A percentile compares a stretch with the other conserved stretches of the same genome.
Conservation (phyloP, 1,140 invertebrate genomes). For the Rhagoletis zephyria region DNA sequence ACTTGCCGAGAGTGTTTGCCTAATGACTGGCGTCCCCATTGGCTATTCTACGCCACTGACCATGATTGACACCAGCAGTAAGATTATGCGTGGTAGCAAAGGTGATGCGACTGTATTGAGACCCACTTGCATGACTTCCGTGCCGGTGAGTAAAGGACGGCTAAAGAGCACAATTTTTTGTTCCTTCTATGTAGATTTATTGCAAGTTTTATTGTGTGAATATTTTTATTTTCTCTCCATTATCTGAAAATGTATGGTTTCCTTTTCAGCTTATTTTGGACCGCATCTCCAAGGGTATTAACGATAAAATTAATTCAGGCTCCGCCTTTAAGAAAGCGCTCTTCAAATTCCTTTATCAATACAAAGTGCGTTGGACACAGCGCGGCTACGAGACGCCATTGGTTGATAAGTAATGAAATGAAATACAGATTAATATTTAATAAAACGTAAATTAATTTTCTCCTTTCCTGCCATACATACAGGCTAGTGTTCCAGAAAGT, state of each 20-base stretch:
- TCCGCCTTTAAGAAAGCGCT: constrained; percentile 83
- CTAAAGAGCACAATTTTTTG: background rate
- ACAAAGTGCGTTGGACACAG: constrained; percentile 89
- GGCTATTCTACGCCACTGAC: constrained; percentile 97
- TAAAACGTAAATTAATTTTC: background rate
- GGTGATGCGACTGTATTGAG: constrained; percentile 92
- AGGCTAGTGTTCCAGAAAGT: constrained; percentile 85
- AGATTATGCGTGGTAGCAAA: constrained; percentile 92
- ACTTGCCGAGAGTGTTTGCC: constrained; percentile 83
- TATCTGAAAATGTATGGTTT: constrained; percentile 7
- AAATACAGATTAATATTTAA: constrained; percentile 8
- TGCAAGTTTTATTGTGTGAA: too few relatives aligned
- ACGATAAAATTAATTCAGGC: constrained; percentile 88
- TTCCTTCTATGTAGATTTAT: background rate
- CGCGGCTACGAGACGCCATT: constrained; percentile 89
- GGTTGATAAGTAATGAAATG: constrained; percentile 78
- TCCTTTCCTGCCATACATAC: constrained; percentile 61
- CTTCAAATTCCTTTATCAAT: constrained; percentile 93
- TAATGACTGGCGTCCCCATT: constrained; percentile 90
- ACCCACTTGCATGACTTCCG: constrained; percentile 95
- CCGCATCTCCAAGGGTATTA: constrained; percentile 94
- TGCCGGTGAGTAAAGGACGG: constrained; percentile 82
- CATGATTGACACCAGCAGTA: constrained; percentile 94
- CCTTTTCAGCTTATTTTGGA: constrained; percentile 87
- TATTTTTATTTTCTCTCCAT: constrained; percentile 30